phyloP scores from a whole-genome alignment of 37 sponge, comb jelly and placozoan species.

The Trichoplax adhaerens region DNA sequence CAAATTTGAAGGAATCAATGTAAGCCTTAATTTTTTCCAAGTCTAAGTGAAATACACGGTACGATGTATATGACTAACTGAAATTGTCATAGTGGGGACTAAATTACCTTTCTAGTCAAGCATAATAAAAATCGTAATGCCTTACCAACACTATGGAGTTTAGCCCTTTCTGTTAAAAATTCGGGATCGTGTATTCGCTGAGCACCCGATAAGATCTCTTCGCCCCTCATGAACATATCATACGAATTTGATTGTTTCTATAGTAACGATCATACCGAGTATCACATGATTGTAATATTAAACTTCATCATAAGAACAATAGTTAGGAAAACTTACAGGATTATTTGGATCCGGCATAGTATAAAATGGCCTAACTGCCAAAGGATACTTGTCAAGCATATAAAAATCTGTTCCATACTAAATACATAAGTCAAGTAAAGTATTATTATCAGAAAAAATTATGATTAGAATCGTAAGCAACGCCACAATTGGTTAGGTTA shows the following conservation, averaged over 20 bases:
- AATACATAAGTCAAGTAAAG: conserved; percentile 1
- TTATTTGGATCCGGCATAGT: conserved; percentile 88
- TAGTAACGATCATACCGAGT: not conserved
- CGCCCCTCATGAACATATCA: conserved; percentile 99
- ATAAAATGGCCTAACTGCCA: conserved; percentile 96
- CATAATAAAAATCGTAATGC: not conserved
- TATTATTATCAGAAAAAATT: not conserved
- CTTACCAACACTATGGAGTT: conserved; percentile 66
- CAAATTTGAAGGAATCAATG: conserved; percentile 95
- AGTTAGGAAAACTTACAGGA: conserved; percentile 35
- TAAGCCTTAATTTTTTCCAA: conserved; percentile 78
- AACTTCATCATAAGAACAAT: not conserved
- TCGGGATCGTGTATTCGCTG: conserved; percentile 97
- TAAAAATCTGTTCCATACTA: conserved; percentile 99
- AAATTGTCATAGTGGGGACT: not conserved
- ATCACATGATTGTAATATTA: not conserved
- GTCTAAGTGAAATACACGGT: conserved; percentile 25
- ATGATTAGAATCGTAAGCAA: not conserved
- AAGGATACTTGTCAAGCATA: conserved; percentile 94
- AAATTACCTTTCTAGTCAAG: no score
- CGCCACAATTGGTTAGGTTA: conserved; percentile 11
- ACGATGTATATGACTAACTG: not conserved
- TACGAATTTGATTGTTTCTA: conserved; percentile 81
- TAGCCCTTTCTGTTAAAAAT: conserved; percentile 71
- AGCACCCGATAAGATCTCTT: conserved; percentile 96